Percentiles rank a stretch among this genome's conserved stretches.
These are phyloP conservation scores for Metallyticus violacea DNA, from an alignment of 2,888 invertebrate genomes.

Conservation along the genomic window DNA sequence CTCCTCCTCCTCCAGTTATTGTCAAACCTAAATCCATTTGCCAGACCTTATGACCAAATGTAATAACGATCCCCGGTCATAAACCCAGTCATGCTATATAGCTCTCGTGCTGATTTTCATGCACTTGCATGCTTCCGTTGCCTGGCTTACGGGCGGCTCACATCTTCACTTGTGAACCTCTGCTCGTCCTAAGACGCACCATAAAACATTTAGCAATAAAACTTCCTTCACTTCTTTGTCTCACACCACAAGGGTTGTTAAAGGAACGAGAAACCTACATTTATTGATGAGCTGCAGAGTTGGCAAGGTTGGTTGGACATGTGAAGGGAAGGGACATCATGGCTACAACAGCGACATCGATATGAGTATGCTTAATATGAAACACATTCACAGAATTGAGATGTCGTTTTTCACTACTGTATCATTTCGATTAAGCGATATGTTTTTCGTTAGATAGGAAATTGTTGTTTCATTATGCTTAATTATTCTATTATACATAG, in stretches of 20 bases:
- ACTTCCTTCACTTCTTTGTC: background rate
- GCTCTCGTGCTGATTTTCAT: background rate
- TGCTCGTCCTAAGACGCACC: background rate
- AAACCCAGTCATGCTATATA: background rate
- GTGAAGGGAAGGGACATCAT: background rate
- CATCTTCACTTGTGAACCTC: background rate
- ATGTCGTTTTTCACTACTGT: no score
- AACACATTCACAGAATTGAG: no score
- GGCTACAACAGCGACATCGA: background rate
- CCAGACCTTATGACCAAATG: background rate
- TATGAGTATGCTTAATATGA: no score
- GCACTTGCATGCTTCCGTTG: background rate
- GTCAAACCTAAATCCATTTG: constrained; percentile 2
- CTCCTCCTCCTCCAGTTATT: background rate
- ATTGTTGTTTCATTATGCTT: no score
- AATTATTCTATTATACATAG: no score
- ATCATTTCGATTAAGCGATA: no score
- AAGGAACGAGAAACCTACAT: background rate
- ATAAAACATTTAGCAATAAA: background rate
- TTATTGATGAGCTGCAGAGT: background rate
- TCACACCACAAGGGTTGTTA: background rate
- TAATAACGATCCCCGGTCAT: background rate
- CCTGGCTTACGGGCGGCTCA: no score
- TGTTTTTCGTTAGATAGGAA: no score
- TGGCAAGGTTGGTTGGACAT: background rate